These are phyloP conservation scores for Tupaia tana DNA, from an alignment of 2,113 vertebrate genomes.

Conservation along the genomic window DNA sequence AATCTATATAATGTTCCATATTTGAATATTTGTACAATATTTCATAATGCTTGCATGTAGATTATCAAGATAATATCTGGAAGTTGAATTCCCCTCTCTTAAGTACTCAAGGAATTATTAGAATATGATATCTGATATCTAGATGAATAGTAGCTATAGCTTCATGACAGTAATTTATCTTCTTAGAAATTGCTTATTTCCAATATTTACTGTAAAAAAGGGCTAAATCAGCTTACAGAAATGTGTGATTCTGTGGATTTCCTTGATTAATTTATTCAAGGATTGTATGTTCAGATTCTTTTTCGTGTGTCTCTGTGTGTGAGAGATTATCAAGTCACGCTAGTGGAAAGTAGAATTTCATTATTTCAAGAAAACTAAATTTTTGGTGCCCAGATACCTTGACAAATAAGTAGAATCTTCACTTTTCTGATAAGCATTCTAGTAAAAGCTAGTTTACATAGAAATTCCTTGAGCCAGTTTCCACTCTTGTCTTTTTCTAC, in stretches of 20 bases:
- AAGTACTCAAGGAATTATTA: background rate
- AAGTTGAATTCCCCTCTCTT: background rate
- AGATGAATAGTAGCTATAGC: background rate
- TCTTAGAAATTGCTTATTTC: slow-evolving; percentile 14
- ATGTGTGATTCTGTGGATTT: background rate
- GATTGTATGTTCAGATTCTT: background rate
- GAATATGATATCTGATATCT: background rate
- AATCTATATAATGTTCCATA: background rate
- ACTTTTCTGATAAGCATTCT: background rate
- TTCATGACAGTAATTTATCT: background rate
- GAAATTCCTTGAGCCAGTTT: background rate
- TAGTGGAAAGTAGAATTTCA: background rate
- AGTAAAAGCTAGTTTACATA: background rate
- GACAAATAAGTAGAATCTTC: background rate
- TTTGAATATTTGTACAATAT: slow-evolving; percentile 34
- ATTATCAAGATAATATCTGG: slow-evolving; percentile 4
- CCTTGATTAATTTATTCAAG: background rate
- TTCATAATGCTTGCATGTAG: background rate
- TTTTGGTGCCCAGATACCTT: slow-evolving; percentile 14
- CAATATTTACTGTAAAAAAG: background rate
- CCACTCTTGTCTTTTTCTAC: background rate
- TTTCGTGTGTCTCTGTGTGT: background rate
- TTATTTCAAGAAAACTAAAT: background rate
- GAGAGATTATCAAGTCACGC: background rate
- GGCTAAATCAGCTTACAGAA: background rate